Percentiles rank a stretch among this genome's conserved stretches.
Conservation (phyloP, 2,888 invertebrate species). For the Limnephilus rhombicus region DNA sequence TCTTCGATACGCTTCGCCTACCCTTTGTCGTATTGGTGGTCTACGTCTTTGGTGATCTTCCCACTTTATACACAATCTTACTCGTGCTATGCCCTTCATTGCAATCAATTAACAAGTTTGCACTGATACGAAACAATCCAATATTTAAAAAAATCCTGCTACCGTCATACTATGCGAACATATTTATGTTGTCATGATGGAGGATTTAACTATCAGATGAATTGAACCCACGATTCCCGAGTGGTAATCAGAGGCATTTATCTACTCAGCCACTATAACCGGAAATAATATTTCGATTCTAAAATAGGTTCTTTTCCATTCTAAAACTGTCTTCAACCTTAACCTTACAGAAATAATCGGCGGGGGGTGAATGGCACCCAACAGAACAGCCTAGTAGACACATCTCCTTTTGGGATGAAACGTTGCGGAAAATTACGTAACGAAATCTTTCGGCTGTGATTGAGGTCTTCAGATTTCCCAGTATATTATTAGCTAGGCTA, state of each 20-base stretch:
- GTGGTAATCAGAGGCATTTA: too few species aligned
- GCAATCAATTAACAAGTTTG: too few species aligned
- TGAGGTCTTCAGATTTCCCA: neutral
- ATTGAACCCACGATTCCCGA: too few species aligned
- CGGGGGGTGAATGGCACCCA: slow-evolving; percentile 72
- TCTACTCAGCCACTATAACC: too few species aligned
- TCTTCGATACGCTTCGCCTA: neutral
- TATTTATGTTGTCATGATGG: too few species aligned
- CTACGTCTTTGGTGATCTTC: neutral
- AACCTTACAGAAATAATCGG: slow-evolving; percentile 33
- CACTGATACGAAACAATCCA: too few species aligned
- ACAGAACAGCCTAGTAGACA: slow-evolving; percentile 71
- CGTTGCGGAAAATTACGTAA: slow-evolving; percentile 1
- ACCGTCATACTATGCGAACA: too few species aligned
- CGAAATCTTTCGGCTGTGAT: neutral
- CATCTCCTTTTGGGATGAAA: neutral
- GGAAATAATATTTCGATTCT: neutral
- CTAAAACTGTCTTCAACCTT: neutral
- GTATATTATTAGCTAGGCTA: neutral
- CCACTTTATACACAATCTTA: neutral
- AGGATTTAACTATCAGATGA: too few species aligned
- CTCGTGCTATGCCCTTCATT: neutral
- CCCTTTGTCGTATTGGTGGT: neutral
- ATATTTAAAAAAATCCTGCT: too few species aligned
- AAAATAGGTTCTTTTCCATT: neutral